A percentile compares a stretch with the other conserved stretches of the same genome.
Conservation (phyloP, 2,888 invertebrate genomes). For the Xanthia togata region DNA sequence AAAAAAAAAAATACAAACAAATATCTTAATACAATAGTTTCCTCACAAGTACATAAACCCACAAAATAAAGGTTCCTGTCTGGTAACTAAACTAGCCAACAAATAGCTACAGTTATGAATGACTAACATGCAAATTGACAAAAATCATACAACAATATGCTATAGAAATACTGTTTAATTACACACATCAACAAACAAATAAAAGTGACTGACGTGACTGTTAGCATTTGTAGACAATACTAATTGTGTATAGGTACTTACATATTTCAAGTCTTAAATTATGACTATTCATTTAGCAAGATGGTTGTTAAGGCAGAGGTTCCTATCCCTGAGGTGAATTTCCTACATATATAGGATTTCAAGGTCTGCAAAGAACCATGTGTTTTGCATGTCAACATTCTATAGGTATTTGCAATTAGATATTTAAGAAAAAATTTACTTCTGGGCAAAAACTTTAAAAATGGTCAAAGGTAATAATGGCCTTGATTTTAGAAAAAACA, state of each 20-base stretch:
- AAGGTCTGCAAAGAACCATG: neutral
- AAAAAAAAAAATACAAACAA: too few relatives aligned
- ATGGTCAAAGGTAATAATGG: neutral
- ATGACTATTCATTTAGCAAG: neutral
- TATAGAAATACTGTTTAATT: constrained; percentile 3
- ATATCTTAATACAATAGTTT: constrained; percentile 5
- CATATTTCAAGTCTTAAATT: neutral
- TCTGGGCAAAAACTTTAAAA: neutral
- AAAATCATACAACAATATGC: constrained; percentile 8
- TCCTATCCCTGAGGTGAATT: neutral
- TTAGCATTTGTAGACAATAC: constrained; percentile 15
- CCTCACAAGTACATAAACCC: constrained; percentile 1
- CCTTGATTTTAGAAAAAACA: neutral
- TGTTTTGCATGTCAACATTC: neutral
- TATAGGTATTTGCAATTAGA: neutral
- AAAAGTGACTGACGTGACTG: constrained; percentile 16
- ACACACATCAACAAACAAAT: constrained; percentile 28
- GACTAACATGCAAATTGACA: constrained; percentile 1
- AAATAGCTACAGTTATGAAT: neutral
- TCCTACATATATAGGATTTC: neutral
- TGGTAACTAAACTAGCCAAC: neutral
- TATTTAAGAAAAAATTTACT: neutral
- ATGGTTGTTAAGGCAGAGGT: neutral
- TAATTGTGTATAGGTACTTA: neutral
- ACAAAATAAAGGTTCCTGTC: neutral